Evolutionary conservation across 2,797 vertebrate species (phyloP), one percentile per base, ranked within the genome.

Genomic region (Anguilla megastoma): DNA sequence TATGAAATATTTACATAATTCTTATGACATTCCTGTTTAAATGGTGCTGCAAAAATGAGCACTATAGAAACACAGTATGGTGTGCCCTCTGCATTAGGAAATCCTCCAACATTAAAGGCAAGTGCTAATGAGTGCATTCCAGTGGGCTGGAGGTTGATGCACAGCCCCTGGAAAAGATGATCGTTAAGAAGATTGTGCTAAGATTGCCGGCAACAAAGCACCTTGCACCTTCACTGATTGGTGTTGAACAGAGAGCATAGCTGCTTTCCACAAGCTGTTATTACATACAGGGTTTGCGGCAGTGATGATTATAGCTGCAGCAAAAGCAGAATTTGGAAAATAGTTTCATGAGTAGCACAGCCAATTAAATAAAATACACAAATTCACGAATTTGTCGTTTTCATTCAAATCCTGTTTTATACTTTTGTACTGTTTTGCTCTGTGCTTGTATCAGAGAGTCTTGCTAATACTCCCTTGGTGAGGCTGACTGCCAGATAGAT

Each of bases 181-280:
- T 85, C 58, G 83, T 85, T 89, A 87, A 80, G 88, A 63, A 87
- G 86, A 87, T 87, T 87, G 56, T 50, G 83, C 86, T 84, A 86
- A 86, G 85, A 88, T 82, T 83, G 21, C 66, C 56, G 50, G 66
- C 74, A 86, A 86, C 41, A 66, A 87, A 85, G 60, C 86, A 87
- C 86, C 87, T 82, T 80, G 86, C 83, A 89, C 74, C 86, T 80
- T 86, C 50, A 58, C 82, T 88, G 86, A 88, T 86, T 90, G 85
- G 76, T 85, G 86, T 85, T 84, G 74, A 87, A 82, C 84, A 48
- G 84, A 87, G 69, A 83, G 71, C 58, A 21, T 69, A 18, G 54
- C 48, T 18, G 85, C 85, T 83, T 48, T 58, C 8, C 24, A 60
- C 74, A 83, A 58, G 80, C 71, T 45, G 85, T 80, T 66, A 66